phyloP scores from a whole-genome alignment of 2,797 vertebrate species.

The Lophius americanus region DNA sequence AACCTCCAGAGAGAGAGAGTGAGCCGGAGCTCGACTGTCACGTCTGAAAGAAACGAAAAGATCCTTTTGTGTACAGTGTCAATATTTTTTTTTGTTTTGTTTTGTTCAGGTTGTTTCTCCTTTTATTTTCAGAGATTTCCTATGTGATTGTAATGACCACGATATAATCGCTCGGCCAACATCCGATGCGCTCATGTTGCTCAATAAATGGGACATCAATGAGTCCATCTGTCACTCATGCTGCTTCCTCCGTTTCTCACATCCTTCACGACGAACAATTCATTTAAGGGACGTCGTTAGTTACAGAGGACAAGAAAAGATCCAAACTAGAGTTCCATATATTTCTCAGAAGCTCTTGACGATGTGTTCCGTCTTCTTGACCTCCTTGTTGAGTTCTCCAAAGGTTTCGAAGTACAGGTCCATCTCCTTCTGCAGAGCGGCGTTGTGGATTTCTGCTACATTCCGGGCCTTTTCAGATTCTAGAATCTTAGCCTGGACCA shows the following conservation, averaged over 20 bases:
- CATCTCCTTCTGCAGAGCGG: slow-evolving; percentile 80
- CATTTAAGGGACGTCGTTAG: not conserved
- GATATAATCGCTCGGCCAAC: slow-evolving; percentile 56
- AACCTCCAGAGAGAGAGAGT: slow-evolving; percentile 37
- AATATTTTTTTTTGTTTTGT: slow-evolving; percentile 25
- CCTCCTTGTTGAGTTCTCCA: slow-evolving; percentile 81
- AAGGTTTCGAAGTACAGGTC: slow-evolving; percentile 84
- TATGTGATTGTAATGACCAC: slow-evolving; percentile 51
- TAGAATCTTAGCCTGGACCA: slow-evolving; percentile 70
- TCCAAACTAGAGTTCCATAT: slow-evolving; percentile 1
- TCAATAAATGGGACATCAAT: slow-evolving; percentile 74
- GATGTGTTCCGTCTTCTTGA: slow-evolving; percentile 81
- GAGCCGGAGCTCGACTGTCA: slow-evolving; percentile 41
- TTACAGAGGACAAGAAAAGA: slow-evolving; percentile 13
- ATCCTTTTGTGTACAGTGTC: slow-evolving; percentile 51
- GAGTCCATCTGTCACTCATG: slow-evolving; percentile 38
- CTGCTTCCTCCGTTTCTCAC: slow-evolving; percentile 23
- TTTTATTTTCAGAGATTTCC: slow-evolving; percentile 60
- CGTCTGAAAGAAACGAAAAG: slow-evolving; percentile 32
- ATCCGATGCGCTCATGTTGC: slow-evolving; percentile 58
- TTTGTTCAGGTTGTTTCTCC: slow-evolving; percentile 42
- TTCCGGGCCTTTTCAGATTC: slow-evolving; percentile 73
- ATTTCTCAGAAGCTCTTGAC: slow-evolving; percentile 81
- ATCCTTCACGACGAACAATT: slow-evolving; percentile 8
- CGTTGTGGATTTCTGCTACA: slow-evolving; percentile 76